Evolutionary conservation across 1,140 invertebrate genomes (phyloP).

Genomic region (Zaprionus ornatus): DNA sequence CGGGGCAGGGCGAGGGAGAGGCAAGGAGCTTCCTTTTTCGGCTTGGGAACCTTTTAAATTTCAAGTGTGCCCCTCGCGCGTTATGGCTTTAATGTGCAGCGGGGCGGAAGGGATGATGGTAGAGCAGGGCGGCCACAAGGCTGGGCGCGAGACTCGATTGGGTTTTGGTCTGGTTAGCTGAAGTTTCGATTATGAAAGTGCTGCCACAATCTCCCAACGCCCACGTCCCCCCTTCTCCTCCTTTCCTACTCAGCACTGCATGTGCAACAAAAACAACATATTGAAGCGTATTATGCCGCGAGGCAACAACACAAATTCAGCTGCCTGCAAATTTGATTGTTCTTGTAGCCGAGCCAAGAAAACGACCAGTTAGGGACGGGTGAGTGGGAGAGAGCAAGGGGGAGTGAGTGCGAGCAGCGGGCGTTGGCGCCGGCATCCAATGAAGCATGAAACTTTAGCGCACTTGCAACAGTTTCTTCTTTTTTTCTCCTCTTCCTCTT

Average conservation of each 20-base stretch:
- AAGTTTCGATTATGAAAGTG: conserved; percentile 78
- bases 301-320: conserved; percentile 56
- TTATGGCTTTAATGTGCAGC: conserved; percentile 62
- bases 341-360: conserved; percentile 63
- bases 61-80: conserved; percentile 41
- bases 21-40: not conserved
- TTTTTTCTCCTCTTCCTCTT: not conserved
- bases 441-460: conserved; percentile 80
- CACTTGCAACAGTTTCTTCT: conserved; percentile 73
- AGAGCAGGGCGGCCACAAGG: not conserved
- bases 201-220: conserved; percentile 26
- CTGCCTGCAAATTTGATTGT: conserved; percentile 78
- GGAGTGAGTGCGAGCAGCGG: not conserved
- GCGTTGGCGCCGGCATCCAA: conserved; percentile 60
- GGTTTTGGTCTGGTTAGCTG: conserved; percentile 36
- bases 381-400: not conserved
- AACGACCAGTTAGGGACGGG: conserved; percentile 19
- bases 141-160: conserved; percentile 50
- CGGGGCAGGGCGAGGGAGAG: not conserved
- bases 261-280: conserved; percentile 23
- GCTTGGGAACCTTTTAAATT: conserved; percentile 62
- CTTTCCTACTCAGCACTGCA: conserved; percentile 7
- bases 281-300: conserved; percentile 56
- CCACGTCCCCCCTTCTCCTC: not conserved
- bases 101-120: not conserved